These are phyloP conservation scores for Drosophila monieri DNA, from an alignment of 2,888 invertebrate genomes.

Conservation along the genomic window DNA sequence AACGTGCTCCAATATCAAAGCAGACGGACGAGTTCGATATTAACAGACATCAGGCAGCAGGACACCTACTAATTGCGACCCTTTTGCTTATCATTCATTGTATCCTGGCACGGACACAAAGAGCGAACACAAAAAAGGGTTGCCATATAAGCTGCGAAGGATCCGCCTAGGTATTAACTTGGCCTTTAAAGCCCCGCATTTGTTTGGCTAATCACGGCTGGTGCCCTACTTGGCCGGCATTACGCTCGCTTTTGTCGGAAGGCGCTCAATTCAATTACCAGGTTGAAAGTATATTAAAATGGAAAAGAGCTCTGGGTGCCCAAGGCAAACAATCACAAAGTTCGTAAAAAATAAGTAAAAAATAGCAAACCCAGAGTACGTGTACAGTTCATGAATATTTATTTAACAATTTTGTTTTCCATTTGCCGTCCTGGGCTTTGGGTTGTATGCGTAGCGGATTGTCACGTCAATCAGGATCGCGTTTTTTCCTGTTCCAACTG, in stretches of 20 bases:
- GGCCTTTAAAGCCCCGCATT: slow-evolving; percentile 43
- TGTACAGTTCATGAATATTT: slow-evolving; percentile 60
- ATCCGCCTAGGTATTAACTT: slow-evolving; percentile 8
- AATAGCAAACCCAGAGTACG: not conserved
- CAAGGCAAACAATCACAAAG: slow-evolving; percentile 31
- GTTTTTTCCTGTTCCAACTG: not conserved
- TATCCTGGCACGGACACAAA: slow-evolving; percentile 19
- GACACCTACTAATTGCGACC: slow-evolving; percentile 69
- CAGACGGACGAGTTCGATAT: slow-evolving; percentile 39
- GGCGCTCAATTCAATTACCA: slow-evolving; percentile 64
- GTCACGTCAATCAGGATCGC: slow-evolving; percentile 41
- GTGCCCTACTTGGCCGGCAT: slow-evolving; percentile 18
- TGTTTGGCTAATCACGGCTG: slow-evolving; percentile 44
- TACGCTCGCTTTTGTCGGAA: slow-evolving; percentile 14
- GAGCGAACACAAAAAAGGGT: slow-evolving; percentile 17
- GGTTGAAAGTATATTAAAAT: slow-evolving; percentile 12
- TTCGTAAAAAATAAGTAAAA: slow-evolving; percentile 16
- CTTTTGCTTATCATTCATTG: slow-evolving; percentile 58
- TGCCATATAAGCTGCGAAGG: slow-evolving; percentile 24
- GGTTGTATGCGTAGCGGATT: slow-evolving; percentile 24
- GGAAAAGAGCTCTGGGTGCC: not conserved
- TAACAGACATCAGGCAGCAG: slow-evolving; percentile 37
- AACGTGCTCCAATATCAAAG: slow-evolving; percentile 68
- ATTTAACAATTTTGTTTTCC: slow-evolving; percentile 48
- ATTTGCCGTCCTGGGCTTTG: slow-evolving; percentile 10